Evolutionary conservation across 2,113 vertebrate genomes (phyloP).

Genomic region (Phyllostomus discolor): DNA sequence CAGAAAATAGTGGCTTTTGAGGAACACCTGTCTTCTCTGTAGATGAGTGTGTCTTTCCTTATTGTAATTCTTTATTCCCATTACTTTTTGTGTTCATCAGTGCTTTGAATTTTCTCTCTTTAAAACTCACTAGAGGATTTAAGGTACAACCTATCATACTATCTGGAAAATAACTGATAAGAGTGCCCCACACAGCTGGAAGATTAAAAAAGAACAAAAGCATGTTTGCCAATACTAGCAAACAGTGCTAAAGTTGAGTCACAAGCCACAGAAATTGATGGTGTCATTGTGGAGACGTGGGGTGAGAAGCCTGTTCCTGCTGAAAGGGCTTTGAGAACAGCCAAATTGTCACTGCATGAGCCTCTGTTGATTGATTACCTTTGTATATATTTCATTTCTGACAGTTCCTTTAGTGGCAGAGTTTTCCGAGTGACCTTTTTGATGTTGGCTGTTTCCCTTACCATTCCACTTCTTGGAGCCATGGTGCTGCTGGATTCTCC

Average conservation of each 20-base stretch:
- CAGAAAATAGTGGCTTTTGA: neutral
- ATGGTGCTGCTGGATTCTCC: conserved; percentile 91
- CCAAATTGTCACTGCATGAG: neutral
- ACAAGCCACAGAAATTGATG: neutral
- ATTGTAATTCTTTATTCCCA: neutral
- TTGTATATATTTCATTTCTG: conserved; percentile 25
- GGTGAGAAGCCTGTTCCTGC: neutral
- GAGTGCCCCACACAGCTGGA: neutral
- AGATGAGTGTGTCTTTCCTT: neutral
- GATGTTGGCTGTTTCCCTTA: conserved; percentile 83
- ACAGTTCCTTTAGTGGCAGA: conserved; percentile 92
- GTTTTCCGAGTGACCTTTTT: conserved; percentile 92
- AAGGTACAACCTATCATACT: neutral
- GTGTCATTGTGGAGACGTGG: neutral
- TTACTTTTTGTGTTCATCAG: neutral
- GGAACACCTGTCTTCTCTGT: neutral
- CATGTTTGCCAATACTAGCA: neutral
- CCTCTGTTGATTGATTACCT: neutral
- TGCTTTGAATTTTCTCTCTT: neutral
- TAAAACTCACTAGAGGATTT: neutral
- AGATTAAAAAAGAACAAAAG: neutral
- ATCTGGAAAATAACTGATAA: neutral
- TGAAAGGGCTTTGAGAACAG: neutral
- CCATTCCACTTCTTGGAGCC: conserved; percentile 87
- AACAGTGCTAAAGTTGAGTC: neutral